A percentile compares a stretch with the other conserved stretches of the same genome.
Conservation (phyloP, 2,888 invertebrate genomes). For the Tipula lateralis region DNA sequence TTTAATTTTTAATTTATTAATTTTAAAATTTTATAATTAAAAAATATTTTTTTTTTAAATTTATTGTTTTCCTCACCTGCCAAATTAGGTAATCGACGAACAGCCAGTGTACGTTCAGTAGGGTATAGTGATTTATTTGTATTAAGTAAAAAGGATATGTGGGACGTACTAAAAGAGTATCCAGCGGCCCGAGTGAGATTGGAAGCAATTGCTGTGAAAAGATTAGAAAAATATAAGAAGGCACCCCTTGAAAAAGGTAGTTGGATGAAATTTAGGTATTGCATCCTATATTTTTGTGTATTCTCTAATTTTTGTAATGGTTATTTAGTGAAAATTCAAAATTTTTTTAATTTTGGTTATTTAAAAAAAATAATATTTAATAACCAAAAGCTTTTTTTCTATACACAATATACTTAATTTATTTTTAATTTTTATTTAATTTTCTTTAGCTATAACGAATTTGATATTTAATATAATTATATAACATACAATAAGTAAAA, state of each 20-base stretch:
- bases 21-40: neutral
- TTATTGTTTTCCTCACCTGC: neutral
- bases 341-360: neutral
- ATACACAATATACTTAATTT: neutral
- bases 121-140: constrained; percentile 99
- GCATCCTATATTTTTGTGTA: constrained; percentile 29
- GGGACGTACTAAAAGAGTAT: constrained; percentile 97
- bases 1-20: neutral
- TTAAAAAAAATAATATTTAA: neutral
- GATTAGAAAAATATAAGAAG: constrained; percentile 95
- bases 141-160: constrained; percentile 98
- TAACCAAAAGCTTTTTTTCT: neutral
- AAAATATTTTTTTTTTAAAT: neutral
- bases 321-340: neutral
- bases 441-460: constrained; percentile 4
- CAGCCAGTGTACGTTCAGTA: constrained; percentile 95
- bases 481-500: neutral
- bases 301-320: constrained; percentile 25
- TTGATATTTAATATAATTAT: constrained; percentile 14
- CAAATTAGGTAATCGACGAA: constrained; percentile 84
- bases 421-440: neutral
- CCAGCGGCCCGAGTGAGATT: constrained; percentile 89
- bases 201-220: constrained; percentile 95
- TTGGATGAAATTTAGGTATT: constrained; percentile 36
- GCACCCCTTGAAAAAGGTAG: constrained; percentile 89